Conservation (phyloP, 2,888 invertebrate species). For the Isoperla grammatica region DNA sequence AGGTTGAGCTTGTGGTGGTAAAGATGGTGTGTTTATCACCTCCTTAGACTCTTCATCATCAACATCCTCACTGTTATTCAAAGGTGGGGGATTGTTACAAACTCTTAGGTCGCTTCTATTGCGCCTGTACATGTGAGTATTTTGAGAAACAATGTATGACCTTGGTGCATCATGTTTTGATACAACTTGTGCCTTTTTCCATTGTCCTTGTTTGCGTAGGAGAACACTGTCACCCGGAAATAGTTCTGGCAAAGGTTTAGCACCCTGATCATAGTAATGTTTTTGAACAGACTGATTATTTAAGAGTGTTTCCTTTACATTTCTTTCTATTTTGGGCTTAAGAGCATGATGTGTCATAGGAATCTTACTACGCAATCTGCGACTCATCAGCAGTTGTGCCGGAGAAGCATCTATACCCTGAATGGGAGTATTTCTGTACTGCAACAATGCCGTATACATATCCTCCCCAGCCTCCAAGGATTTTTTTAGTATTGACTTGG, state of each 20-base stretch:
- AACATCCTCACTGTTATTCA: no score
- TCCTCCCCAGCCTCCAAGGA: constrained; percentile 14
- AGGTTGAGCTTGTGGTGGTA: no score
- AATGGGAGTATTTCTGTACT: constrained; percentile 14
- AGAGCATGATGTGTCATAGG: no score
- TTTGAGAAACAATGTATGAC: constrained; percentile 1
- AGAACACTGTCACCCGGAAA: background rate
- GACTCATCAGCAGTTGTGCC: background rate
- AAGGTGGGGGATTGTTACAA: background rate
- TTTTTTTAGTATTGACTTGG: constrained; percentile 32
- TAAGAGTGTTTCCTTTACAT: background rate
- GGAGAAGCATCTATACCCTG: background rate
- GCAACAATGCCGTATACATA: constrained; percentile 12
- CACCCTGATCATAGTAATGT: constrained; percentile 5
- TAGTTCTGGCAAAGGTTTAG: background rate
- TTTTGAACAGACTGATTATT: background rate
- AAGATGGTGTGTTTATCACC: no score
- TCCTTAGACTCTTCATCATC: no score
- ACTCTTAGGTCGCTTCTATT: constrained; percentile 1
- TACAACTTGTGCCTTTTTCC: background rate
- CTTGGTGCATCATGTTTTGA: background rate
- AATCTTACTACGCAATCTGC: background rate
- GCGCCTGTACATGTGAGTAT: constrained; percentile 3
- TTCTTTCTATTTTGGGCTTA: no score
- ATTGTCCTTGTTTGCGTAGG: background rate